Evolutionary conservation across 2,888 invertebrate genomes (phyloP).

Genomic region (Leucoptera coffeella): DNA sequence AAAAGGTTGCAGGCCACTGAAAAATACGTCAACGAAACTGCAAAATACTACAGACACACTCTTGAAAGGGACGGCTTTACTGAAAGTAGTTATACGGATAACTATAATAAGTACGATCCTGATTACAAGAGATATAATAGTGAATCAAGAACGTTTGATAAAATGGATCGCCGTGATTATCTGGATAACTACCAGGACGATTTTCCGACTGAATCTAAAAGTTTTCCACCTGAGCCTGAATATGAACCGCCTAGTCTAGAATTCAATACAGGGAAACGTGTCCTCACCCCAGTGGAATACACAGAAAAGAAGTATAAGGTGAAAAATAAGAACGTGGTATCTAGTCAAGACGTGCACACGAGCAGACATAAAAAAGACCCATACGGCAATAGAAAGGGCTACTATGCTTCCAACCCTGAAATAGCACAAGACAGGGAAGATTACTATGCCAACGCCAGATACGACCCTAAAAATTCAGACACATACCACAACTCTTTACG

Average conservation of each 20-base stretch:
- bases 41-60: constrained; percentile 50
- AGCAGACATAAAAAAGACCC: constrained; percentile 36
- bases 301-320: constrained; percentile 45
- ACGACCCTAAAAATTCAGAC: constrained; percentile 57
- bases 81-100: constrained; percentile 46
- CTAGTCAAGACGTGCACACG: constrained; percentile 42
- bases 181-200: background rate
- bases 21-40: constrained; percentile 51
- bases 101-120: constrained; percentile 40
- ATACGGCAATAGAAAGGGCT: constrained; percentile 40
- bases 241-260: constrained; percentile 65
- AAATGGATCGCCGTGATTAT: constrained; percentile 23
- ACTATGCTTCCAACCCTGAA: constrained; percentile 58
- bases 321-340: constrained; percentile 27
- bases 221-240: constrained; percentile 45
- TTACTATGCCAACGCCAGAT: constrained; percentile 41
- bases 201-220: too few species aligned
- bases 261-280: constrained; percentile 48
- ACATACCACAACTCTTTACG: constrained; percentile 55
- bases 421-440: constrained; percentile 47
- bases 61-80: constrained; percentile 50
- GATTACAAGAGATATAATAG: constrained; percentile 41
- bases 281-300: constrained; percentile 56
- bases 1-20: constrained; percentile 45
- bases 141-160: constrained; percentile 27